Evolutionary conservation across 2,888 invertebrate genomes (phyloP).

Genomic region (Agrotis ipsilon): DNA sequence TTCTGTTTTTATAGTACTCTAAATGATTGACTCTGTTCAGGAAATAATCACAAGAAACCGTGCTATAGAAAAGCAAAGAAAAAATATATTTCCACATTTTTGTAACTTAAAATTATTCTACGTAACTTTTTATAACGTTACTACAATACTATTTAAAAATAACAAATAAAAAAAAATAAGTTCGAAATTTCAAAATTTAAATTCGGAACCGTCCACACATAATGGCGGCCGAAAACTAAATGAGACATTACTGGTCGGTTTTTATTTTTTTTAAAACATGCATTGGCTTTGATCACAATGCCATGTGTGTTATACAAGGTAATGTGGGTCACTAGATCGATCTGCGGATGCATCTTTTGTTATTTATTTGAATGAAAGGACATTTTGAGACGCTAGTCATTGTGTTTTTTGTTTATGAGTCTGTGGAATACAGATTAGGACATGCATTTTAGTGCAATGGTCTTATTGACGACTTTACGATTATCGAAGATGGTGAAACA

Average conservation of each 20-base stretch:
- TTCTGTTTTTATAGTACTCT: constrained; percentile 83
- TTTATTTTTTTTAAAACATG: constrained; percentile 79
- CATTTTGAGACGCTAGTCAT: constrained; percentile 45
- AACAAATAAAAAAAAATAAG: too few species aligned
- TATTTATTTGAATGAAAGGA: constrained; percentile 60
- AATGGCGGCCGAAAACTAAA: constrained; percentile 78
- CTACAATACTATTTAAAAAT: neutral
- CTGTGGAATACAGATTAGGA: constrained; percentile 14
- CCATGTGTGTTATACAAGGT: constrained; percentile 73
- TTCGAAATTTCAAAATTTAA: constrained; percentile 21
- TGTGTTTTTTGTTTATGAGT: constrained; percentile 56
- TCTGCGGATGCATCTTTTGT: constrained; percentile 82
- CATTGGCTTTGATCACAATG: constrained; percentile 78
- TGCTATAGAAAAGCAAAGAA: constrained; percentile 62
- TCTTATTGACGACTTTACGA: neutral
- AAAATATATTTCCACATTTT: constrained; percentile 65
- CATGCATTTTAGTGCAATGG: constrained; percentile 50
- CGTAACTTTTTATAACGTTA: constrained; percentile 20
- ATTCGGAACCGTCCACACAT: constrained; percentile 73
- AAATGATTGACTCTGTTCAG: constrained; percentile 81
- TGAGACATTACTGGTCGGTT: constrained; percentile 78
- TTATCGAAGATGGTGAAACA: neutral
- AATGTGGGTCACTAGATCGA: constrained; percentile 85
- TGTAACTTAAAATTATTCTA: neutral
- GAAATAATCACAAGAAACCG: constrained; percentile 73